Evolutionary conservation across 2,797 vertebrate genomes (phyloP), one percentile per base, ranked within the genome.

Genomic region (Vipera ursinii): DNA sequence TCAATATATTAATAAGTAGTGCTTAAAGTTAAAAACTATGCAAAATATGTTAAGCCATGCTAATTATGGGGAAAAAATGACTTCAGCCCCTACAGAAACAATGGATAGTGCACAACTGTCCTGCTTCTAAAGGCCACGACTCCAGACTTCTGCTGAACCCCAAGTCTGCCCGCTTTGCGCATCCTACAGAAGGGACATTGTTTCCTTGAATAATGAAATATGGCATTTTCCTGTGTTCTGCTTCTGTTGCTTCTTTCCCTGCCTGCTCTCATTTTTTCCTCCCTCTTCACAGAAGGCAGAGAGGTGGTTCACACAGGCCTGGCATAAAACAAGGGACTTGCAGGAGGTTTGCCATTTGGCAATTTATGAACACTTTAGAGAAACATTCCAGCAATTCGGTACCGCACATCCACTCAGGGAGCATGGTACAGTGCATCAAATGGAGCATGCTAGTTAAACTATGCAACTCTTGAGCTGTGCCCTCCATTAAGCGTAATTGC

Each of bases 401-500:
- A 91, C 90, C 92, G 95, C 96, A 95, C 88, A 92, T 92, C 94
- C 97, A 95, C 87, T 96, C 93, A 13, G 10, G 87, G 48, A 95
- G 86, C 92, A 86, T 2, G 92, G 94, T 69, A 69, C 8, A 95
- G 95, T 94, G 96, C 96, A 96, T 95, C 96, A 96, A 95, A 51
- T 38, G 1, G 22, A 96, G 90, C 12, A 82, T 91, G 95, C 96
- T 93, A 94, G 92, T 96, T 96, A 96, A 96, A 96, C 95, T 91
- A 86, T 93, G 94, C 24, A 96, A 95, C 96, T 96, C 95, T 95
- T 89, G 92, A 96, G 93, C 94, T 96, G 94, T 96, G 96, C 93
- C 96, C 96, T 97, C 96, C 96, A 96, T 97, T 94, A 96, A 97
- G 96, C 82, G 93, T 96, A 97, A 96, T 97, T 96, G 94, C 95